Conservation (phyloP, 2,113 vertebrate genomes). For the Calyptommatus sinebrachiatus region DNA sequence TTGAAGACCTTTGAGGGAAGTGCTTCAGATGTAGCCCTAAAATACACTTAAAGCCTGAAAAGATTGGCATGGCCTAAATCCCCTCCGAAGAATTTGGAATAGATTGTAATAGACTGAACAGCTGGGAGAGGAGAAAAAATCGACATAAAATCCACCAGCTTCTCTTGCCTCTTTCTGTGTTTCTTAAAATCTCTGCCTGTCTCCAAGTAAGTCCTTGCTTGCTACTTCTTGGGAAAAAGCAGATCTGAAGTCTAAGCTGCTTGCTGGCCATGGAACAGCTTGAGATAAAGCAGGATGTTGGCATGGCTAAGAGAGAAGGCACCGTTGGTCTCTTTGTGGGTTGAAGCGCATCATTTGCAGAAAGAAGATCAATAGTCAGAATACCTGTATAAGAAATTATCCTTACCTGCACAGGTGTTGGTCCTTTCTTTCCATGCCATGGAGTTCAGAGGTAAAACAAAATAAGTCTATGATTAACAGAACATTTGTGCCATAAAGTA, state of each 20-base stretch:
- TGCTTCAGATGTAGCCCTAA: background rate
- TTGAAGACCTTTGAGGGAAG: constrained; percentile 3
- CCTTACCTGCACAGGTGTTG: background rate
- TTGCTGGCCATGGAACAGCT: background rate
- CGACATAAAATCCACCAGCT: background rate
- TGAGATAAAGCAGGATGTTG: background rate
- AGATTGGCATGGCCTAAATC: background rate
- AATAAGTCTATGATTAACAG: background rate
- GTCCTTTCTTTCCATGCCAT: background rate
- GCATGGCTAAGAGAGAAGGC: background rate
- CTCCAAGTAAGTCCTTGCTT: background rate
- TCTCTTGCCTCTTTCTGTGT: rapidly evolving
- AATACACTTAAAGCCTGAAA: background rate
- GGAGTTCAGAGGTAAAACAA: background rate
- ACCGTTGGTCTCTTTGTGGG: background rate
- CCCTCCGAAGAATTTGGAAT: background rate
- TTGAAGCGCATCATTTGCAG: no score
- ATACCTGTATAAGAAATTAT: background rate
- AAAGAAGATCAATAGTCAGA: background rate
- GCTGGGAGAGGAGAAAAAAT: rapidly evolving
- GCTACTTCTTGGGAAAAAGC: no score
- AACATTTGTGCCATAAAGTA: no score
- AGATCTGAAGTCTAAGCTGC: background rate
- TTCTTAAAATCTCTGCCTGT: background rate
- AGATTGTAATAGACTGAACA: background rate